Evolutionary conservation across 2,888 invertebrate genomes (phyloP).

Genomic region (Caenorhabditis panamensis): DNA sequence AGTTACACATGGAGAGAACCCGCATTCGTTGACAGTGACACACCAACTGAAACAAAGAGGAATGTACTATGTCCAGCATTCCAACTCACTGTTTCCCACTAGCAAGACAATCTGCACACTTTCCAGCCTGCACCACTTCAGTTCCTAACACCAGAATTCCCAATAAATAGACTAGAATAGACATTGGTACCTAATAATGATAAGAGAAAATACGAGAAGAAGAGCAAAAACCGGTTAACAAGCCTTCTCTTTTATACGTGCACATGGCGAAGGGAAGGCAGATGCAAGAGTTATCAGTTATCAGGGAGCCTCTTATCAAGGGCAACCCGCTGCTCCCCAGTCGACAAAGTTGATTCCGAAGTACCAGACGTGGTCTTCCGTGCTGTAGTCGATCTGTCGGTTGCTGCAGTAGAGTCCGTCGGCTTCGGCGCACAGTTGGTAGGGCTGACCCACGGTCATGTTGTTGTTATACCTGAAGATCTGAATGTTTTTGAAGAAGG

Average conservation of each 20-base stretch:
- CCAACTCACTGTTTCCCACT: constrained; percentile 51
- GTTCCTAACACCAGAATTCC: constrained; percentile 1
- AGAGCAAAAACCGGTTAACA: not conserved
- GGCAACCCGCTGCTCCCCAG: constrained; percentile 60
- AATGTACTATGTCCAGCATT: not conserved
- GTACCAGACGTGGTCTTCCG: constrained; percentile 65
- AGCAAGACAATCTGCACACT: constrained; percentile 29
- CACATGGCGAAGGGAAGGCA: constrained; percentile 2
- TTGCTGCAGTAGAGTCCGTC: constrained; percentile 66
- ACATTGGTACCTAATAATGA: constrained; percentile 15
- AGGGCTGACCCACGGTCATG: constrained; percentile 54
- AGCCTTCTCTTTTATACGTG: not conserved
- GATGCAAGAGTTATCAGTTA: constrained; percentile 4
- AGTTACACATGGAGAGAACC: constrained; percentile 49
- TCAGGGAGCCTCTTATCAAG: constrained; percentile 11
- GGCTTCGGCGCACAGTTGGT: constrained; percentile 62
- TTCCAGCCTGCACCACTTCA: constrained; percentile 8
- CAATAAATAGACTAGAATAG: constrained; percentile 9
- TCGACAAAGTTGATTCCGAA: constrained; percentile 59
- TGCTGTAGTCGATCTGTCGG: constrained; percentile 47
- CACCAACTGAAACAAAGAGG: constrained; percentile 43
- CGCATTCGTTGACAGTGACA: constrained; percentile 45
- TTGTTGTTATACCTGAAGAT: constrained; percentile 71
- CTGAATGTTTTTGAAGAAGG: too few species aligned
- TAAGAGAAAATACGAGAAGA: not conserved